A percentile compares a stretch with the other conserved stretches of the same genome.
Evolutionary conservation across 2,888 invertebrate species (phyloP).

Genomic region (Drosophila dives): DNA sequence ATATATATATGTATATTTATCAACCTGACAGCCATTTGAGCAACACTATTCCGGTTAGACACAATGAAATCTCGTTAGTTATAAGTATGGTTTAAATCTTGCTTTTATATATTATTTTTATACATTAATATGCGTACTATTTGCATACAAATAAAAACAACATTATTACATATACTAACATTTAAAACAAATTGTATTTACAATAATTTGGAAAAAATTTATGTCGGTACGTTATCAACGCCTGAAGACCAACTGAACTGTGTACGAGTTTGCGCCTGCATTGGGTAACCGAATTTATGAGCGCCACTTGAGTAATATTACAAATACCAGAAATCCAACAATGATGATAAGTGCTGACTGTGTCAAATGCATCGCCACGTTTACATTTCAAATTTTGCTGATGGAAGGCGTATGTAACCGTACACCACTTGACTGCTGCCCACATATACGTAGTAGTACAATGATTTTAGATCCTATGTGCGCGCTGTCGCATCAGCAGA

Average conservation of each 20-base stretch:
- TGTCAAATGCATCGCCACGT: slow-evolving; percentile 30
- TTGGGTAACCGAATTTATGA: slow-evolving; percentile 12
- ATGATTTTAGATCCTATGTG: background rate
- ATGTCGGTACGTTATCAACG: background rate
- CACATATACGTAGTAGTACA: background rate
- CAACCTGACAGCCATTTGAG: slow-evolving; percentile 18
- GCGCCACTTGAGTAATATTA: slow-evolving; percentile 8
- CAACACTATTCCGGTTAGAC: slow-evolving; percentile 12
- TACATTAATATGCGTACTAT: slow-evolving; percentile 5
- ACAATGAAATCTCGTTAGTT: slow-evolving; percentile 31
- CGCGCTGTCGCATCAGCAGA: background rate
- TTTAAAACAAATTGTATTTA: background rate
- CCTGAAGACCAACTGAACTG: slow-evolving; percentile 25
- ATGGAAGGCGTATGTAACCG: slow-evolving; percentile 6
- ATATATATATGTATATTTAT: slow-evolving; percentile 14
- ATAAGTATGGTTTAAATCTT: slow-evolving; percentile 7
- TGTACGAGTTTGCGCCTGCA: slow-evolving; percentile 26
- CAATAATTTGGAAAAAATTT: background rate
- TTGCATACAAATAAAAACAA: slow-evolving; percentile 1
- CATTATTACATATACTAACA: background rate
- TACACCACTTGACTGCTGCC: slow-evolving; percentile 11
- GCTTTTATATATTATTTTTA: slow-evolving; percentile 2
- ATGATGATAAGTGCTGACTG: slow-evolving; percentile 20
- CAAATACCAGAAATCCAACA: slow-evolving; percentile 36
- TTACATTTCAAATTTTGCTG: slow-evolving; percentile 14